These are phyloP conservation scores for Margarornis squamiger DNA, from an alignment of 2,797 vertebrate genomes.

Conservation along the genomic window DNA sequence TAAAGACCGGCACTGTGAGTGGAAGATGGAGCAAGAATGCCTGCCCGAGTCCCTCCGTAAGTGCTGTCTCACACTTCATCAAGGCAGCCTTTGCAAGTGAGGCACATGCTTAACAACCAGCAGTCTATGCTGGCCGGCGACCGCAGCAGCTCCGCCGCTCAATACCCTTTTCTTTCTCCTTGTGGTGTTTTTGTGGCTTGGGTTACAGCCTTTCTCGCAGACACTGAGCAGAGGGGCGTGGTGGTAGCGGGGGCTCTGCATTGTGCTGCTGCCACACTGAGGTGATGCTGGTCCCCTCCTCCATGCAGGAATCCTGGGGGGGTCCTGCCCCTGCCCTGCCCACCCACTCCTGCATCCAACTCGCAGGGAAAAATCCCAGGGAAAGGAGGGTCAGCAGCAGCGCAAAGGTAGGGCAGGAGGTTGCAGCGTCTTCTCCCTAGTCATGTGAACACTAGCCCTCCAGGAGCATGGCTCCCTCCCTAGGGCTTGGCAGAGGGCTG, in stretches of 20 bases:
- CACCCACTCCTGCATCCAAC: not conserved
- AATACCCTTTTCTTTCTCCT: constrained; percentile 69
- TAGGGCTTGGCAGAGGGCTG: not conserved
- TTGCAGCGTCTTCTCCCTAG: not conserved
- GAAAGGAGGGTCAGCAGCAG: not conserved
- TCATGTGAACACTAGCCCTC: not conserved
- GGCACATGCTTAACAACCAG: constrained; percentile 68
- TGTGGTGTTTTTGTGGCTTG: constrained; percentile 28
- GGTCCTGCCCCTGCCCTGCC: not conserved
- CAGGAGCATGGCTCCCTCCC: not conserved
- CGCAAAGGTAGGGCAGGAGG: not conserved
- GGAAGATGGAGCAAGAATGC: constrained; percentile 69
- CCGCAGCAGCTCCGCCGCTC: constrained; percentile 63
- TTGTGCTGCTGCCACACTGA: not conserved
- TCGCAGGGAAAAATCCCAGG: not conserved
- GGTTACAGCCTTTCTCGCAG: constrained; percentile 56
- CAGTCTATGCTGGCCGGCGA: constrained; percentile 63
- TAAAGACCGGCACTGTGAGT: constrained; percentile 73
- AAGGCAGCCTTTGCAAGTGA: constrained; percentile 71
- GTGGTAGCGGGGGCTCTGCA: not conserved
- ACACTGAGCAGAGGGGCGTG: not conserved
- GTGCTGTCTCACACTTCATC: constrained; percentile 74
- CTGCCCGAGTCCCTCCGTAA: constrained; percentile 66
- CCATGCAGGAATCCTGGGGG: not conserved
- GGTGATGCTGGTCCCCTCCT: not conserved